Evolutionary conservation across 1,140 invertebrate genomes (phyloP), one percentile per base, ranked within the genome.

Genomic region (Drosophila paulistorum): DNA sequence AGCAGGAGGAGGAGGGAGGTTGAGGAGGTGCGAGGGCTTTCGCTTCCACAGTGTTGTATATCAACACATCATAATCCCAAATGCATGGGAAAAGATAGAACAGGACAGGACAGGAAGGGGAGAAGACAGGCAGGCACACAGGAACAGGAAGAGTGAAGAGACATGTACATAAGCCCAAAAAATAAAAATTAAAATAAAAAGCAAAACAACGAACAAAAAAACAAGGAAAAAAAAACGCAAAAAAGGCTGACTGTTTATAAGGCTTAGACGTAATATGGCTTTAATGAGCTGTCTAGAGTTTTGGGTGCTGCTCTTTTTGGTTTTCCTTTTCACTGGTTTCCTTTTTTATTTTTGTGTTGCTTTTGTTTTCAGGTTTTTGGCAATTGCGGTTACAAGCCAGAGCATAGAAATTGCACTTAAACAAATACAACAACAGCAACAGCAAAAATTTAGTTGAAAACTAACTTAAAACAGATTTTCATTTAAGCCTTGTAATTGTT

Each of bases 51-150:
- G 5, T 48, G 68, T 61, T 79, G 66, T 84, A 60, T 77, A 87
- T 86, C 83, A 86, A 86, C 82, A 86, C 82, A 79, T 87, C 75
- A 82, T 86, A 86, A 87, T 82, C 79, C 79, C 71, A 55, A 51
- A 51, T 71, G 82, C 68, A 68, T 41, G 14, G 41, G 9, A 48
- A 63, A 17, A 30, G 37, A 13, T n/a, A 30, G 55, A 13, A 14
- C 30, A 10, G 26, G 11, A 39, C 37, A 39, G 37, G 10, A 13
- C 11, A 51, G 17, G 9, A 11, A 9, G 1, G 14, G 20, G 7
- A 48, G 45, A 20, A 42, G 41, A 20, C 26, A 30, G 5, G 26
- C 26, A 30, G 30, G 62, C 17, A 37, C 33, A 42, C 23, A 37
- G 39, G 14, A 37, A 20, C 63, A 35, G 58, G 5, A 20, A n/a